Conservation (phyloP, 2,888 invertebrate species). For the Tipula confusa region DNA sequence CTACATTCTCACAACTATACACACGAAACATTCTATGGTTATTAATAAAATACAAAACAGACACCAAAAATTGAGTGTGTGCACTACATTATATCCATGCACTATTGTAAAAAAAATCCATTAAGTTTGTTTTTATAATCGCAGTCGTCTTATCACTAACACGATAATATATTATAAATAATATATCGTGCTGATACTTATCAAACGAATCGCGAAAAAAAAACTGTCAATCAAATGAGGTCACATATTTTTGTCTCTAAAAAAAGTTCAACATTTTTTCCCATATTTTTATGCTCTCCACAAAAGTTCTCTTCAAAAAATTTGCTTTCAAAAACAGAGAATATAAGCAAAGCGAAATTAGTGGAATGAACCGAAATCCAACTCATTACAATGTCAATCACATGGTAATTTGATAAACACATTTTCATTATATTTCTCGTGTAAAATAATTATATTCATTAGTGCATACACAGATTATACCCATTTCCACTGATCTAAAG, state of each 20-base stretch:
- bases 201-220: neutral
- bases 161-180: neutral
- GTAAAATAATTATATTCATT: neutral
- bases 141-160: neutral
- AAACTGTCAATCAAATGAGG: too few relatives aligned
- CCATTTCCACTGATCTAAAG: neutral
- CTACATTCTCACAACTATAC: neutral
- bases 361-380: neutral
- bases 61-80: too few relatives aligned
- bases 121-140: neutral
- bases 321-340: neutral
- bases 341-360: neutral
- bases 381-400: neutral
- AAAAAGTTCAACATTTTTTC: neutral
- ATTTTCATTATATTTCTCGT: neutral
- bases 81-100: too few relatives aligned
- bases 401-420: neutral
- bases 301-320: neutral
- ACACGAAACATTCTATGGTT: neutral
- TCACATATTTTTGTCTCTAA: neutral
- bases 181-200: too few relatives aligned
- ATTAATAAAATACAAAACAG: too few relatives aligned
- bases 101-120: neutral
- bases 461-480: neutral
- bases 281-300: neutral